Percentiles rank a stretch among this genome's conserved stretches.
phyloP scores from a whole-genome alignment of 2,888 invertebrate genomes.

The Neocrepidodera transversa region DNA sequence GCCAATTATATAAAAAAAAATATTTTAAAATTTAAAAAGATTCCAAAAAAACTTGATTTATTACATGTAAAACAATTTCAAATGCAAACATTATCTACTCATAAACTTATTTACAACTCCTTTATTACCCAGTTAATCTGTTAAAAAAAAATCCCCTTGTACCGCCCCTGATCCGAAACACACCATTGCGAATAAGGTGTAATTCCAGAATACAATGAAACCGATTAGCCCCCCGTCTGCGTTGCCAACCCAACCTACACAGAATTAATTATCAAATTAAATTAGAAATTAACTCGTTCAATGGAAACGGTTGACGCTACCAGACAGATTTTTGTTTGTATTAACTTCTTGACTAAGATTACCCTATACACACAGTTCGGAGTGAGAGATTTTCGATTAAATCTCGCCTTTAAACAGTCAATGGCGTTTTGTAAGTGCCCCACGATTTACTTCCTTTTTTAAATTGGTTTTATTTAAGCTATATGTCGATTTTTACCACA shows the following conservation, averaged over 20 bases:
- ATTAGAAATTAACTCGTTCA: constrained; percentile 64
- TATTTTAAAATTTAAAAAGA: too few relatives aligned
- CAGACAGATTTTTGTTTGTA: constrained; percentile 38
- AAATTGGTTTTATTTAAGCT: too few relatives aligned
- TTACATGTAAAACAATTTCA: too few relatives aligned
- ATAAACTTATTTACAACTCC: too few relatives aligned
- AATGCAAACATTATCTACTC: too few relatives aligned
- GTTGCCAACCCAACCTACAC: constrained; percentile 46
- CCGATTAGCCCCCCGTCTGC: constrained; percentile 60
- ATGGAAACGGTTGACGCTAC: constrained; percentile 47
- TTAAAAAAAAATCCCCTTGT: background rate
- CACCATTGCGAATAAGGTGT: constrained; percentile 49
- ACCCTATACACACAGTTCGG: constrained; percentile 21
- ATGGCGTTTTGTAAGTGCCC: constrained; percentile 4
- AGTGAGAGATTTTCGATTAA: constrained; percentile 26
- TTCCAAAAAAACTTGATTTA: too few relatives aligned
- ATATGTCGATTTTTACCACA: too few relatives aligned
- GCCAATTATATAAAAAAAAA: too few relatives aligned
- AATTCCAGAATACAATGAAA: constrained; percentile 59
- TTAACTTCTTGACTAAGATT: constrained; percentile 27
- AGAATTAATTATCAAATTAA: constrained; percentile 65
- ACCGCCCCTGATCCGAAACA: constrained; percentile 22
- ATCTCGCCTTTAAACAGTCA: constrained; percentile 11
- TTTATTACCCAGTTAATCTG: too few relatives aligned
- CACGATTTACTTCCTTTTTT: too few relatives aligned